Evolutionary conservation across 1,140 invertebrate species (phyloP).

Genomic region (Euglossa dilemma): DNA sequence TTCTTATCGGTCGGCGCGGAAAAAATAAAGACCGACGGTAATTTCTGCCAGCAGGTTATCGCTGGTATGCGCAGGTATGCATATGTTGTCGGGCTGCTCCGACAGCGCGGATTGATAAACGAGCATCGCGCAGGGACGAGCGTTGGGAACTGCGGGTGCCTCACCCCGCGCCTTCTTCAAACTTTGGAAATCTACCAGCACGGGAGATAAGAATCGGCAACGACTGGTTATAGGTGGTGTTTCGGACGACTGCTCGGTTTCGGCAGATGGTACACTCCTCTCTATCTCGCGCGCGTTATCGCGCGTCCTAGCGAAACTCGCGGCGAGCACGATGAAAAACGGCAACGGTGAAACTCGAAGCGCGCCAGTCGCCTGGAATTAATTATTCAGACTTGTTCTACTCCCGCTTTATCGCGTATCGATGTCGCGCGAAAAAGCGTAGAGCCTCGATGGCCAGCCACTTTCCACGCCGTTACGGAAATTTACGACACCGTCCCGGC

Average conservation of each 20-base stretch:
- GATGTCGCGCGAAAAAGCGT: background rate
- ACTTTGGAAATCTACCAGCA: background rate
- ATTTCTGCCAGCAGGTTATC: slow-evolving; percentile 55
- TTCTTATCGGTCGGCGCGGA: slow-evolving; percentile 52
- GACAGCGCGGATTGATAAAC: slow-evolving; percentile 9
- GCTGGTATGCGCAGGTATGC: slow-evolving; percentile 34
- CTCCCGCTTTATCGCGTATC: background rate
- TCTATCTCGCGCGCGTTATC: background rate
- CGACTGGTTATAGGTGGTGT: background rate
- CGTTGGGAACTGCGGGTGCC: background rate
- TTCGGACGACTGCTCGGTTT: background rate
- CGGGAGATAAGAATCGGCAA: slow-evolving; percentile 4
- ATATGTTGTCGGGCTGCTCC: slow-evolving; percentile 35
- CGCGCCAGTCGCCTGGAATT: background rate
- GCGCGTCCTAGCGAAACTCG: background rate
- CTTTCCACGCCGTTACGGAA: slow-evolving; percentile 15
- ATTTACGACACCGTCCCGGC: slow-evolving; percentile 2
- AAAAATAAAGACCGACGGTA: slow-evolving; percentile 35
- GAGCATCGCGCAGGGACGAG: background rate
- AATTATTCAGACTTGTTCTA: background rate
- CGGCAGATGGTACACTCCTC: background rate
- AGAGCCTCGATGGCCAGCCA: background rate
- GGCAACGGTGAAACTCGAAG: background rate
- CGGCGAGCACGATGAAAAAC: background rate
- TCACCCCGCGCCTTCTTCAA: no score